A percentile compares a stretch with the other conserved stretches of the same genome.
phyloP scores from a whole-genome alignment of 2,797 vertebrate genomes.

The Octomys mimax region DNA sequence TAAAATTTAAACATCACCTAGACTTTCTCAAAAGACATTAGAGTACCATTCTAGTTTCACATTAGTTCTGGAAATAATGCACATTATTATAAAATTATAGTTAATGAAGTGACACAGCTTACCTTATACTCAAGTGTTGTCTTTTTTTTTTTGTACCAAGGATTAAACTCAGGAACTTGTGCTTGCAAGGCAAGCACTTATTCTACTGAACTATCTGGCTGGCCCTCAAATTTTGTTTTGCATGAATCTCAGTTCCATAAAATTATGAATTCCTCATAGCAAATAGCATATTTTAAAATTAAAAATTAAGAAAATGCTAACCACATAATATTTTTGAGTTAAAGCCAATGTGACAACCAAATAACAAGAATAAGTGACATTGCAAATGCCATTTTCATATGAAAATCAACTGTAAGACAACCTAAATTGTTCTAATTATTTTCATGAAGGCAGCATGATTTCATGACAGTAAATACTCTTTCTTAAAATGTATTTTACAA shows the following conservation, averaged over 20 bases:
- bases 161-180: too few relatives aligned
- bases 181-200: too few relatives aligned
- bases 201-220: too few relatives aligned
- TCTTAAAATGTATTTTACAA: constrained; percentile 20
- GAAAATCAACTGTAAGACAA: constrained; percentile 17
- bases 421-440: not conserved
- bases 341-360: not conserved
- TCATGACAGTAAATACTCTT: not conserved
- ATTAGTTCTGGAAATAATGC: not conserved
- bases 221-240: constrained; percentile 17
- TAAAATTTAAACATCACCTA: not conserved
- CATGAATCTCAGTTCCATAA: constrained; percentile 2
- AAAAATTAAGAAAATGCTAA: not conserved
- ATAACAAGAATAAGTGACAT: constrained; percentile 14
- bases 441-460: constrained; percentile 40
- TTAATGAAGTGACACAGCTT: not conserved
- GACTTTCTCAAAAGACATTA: not conserved
- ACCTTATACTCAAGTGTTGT: not conserved
- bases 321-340: not conserved
- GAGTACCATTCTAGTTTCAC: not conserved
- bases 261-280: not conserved
- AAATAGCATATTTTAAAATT: not conserved
- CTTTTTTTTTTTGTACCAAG: too few relatives aligned
- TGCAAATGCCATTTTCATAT: constrained; percentile 42
- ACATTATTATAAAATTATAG: constrained; percentile 3